phyloP scores from a whole-genome alignment of 2,113 vertebrate species.

The mouse (Mus musculus) region GRCm39 chr10:93665501-93666000 shows the following conservation, averaged over 20 bases:
- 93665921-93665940: not conserved
- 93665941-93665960: not conserved
- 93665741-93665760: not conserved
- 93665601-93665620: not conserved
- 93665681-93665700: not conserved
- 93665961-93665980: conserved; percentile 19
- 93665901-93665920: not conserved
- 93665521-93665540: not conserved
- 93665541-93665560: not conserved
- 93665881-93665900: not conserved
- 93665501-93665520: not conserved
- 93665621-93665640: not conserved
- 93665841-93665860: not conserved
- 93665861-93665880: not conserved
- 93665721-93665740: not conserved
- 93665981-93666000: not conserved
- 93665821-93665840: not conserved
- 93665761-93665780: not conserved
- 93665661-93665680: not conserved
- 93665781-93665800: not conserved
- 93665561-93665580: not conserved
- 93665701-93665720: not conserved
- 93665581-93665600: not conserved
- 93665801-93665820: not conserved
- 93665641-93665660: not conserved